A percentile compares a stretch with the other conserved stretches of the same genome.
Evolutionary conservation across 1,140 invertebrate species (phyloP).

Genomic region (Dreissena polymorpha): DNA sequence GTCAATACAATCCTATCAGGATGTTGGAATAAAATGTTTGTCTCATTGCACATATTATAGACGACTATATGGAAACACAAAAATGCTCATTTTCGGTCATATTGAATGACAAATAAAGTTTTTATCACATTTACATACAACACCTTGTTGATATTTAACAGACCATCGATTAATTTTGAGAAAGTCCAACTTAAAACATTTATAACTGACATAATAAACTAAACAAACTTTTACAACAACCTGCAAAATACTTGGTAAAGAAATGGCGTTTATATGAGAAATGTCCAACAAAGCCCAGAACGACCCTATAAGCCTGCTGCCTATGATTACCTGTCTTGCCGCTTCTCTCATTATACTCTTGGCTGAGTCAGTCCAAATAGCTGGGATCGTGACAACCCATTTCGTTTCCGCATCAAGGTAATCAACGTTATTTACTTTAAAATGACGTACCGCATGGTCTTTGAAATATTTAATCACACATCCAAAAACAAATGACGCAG

Average conservation of each 20-base stretch:
- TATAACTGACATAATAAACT: neutral
- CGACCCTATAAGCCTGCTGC: neutral
- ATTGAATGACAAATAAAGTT: no score
- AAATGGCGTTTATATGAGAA: no score
- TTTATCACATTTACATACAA: no score
- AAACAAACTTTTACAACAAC: neutral
- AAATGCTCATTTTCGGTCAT: no score
- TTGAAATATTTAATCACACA: constrained; percentile 38
- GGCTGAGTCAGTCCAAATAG: constrained; percentile 47
- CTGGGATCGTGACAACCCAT: constrained; percentile 51
- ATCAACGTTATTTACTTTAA: neutral
- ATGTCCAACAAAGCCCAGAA: neutral
- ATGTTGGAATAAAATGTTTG: no score
- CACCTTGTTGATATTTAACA: no score
- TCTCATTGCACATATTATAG: no score
- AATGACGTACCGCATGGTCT: constrained; percentile 30
- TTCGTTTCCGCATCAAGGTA: constrained; percentile 24
- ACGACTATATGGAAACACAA: no score
- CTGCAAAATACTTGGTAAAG: neutral
- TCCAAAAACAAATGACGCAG: constrained; percentile 37
- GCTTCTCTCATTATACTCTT: constrained; percentile 45
- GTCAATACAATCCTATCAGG: no score
- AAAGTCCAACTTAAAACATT: no score
- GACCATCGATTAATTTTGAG: no score
- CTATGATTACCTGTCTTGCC: constrained; percentile 5